These are phyloP conservation scores for Apis mellifera DNA, from an alignment of 1,140 invertebrate species.

Conservation along the genomic window DNA sequence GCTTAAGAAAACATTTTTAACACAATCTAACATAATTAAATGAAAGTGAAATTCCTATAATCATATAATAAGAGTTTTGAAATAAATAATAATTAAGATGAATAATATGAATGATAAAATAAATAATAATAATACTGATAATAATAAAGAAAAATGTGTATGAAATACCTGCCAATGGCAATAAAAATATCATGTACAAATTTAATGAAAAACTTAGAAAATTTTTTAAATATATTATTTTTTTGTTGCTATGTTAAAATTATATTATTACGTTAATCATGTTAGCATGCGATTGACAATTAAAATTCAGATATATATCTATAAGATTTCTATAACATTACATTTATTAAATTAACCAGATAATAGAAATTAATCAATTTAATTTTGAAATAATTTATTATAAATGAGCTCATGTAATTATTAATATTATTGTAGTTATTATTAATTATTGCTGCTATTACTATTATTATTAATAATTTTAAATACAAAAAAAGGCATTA, in stretches of 20 bases:
- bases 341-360: neutral
- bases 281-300: conserved; percentile 13
- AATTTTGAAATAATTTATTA: conserved; percentile 7
- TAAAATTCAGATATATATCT: neutral
- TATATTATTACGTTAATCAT: too few relatives aligned
- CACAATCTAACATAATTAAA: conserved; percentile 17
- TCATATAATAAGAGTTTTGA: conserved; percentile 6
- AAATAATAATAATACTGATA: neutral
- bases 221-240: conserved; percentile 29
- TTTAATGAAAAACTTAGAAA: conserved; percentile 20
- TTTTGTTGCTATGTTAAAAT: neutral
- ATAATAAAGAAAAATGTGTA: conserved; percentile 18
- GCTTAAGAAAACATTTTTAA: conserved; percentile 9
- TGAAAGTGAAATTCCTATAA: conserved; percentile 26
- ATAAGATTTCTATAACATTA: conserved; percentile 6
- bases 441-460: neutral
- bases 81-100: conserved; percentile 10
- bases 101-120: too few relatives aligned
- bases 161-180: conserved; percentile 43
- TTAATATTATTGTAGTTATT: conserved; percentile 4
- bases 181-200: conserved; percentile 55
- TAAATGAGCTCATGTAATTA: neutral
- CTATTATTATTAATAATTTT: neutral
- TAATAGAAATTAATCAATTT: neutral
- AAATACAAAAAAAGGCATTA: neutral